Base-by-base conservation (phyloP, 2,797 vertebrate genomes). In the Notoglanidium macrostoma region DNA sequence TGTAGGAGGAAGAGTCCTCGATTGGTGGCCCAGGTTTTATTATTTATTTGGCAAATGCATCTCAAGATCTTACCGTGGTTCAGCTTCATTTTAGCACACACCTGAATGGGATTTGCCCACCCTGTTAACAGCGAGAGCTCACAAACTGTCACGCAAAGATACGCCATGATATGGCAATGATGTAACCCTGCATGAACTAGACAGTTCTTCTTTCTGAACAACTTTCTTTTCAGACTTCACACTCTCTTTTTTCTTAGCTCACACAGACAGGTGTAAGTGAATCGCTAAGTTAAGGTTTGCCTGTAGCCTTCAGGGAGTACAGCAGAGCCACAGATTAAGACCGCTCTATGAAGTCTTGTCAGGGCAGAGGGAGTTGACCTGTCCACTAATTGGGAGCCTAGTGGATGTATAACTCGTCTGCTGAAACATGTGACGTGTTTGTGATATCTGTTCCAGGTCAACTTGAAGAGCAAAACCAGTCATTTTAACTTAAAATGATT, bases 371-470 rank as follows among this genome's bases (percentile, higher is more conserved):
- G 93, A 95, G 93, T 95, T 93, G 94, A 92, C 92, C 92, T 91
- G 92, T 91, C 90, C 93, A 93, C 96, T 96, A 96, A 96, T 96
- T 96, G 95, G 94, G 90, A 92, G 94, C 94, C 93, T 93, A 89
- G 93, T 8, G 90, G 94, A 95, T 92, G 93, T 91, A 87, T 85
- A 89, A 88, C 88, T 88, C 85, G 57, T 67, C 65, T 15, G 29
- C 61, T 59, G 65, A 63, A 86, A 83, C 54, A 83, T 78, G 51
- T 40, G 82, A 85, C 67, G 44, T 76, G 86, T 85, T 82, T 87
- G 81, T 86, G 70, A 79, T 85, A 79, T 81, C 73, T 88, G 54
- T 83, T 80, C 79, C 61, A 29, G 82, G 72, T 88, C 83, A 87
- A n/a, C 35, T n/a, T 63, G 35, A 61, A 83, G n/a, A 35, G 55